Percentiles rank a stretch among this genome's conserved stretches.
phyloP scores from a whole-genome alignment of 2,888 invertebrate species.

The Drosophila diplacantha region DNA sequence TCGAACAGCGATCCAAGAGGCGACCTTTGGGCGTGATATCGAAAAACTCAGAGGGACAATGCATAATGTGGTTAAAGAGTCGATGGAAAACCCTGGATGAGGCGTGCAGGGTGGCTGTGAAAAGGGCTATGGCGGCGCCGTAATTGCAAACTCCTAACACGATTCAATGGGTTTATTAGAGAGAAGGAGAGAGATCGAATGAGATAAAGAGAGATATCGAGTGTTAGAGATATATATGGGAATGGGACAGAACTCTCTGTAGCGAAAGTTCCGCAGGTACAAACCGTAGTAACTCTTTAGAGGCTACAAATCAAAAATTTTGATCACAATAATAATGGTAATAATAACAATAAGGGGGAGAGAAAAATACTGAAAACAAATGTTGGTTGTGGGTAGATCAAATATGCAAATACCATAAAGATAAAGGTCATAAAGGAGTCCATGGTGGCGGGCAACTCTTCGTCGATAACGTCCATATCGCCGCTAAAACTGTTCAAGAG shows the following conservation, averaged over 20 bases:
- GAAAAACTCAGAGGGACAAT: slow-evolving; percentile 81
- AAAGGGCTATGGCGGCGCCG: slow-evolving; percentile 74
- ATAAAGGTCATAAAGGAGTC: slow-evolving; percentile 78
- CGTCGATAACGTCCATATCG: slow-evolving; percentile 83
- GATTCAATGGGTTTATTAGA: slow-evolving; percentile 14
- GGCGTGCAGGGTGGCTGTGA: slow-evolving; percentile 72
- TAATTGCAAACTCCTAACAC: slow-evolving; percentile 72
- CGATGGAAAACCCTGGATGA: slow-evolving; percentile 69
- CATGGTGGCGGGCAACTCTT: slow-evolving; percentile 80
- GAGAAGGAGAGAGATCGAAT: slow-evolving; percentile 18
- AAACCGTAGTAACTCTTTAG: slow-evolving; percentile 55
- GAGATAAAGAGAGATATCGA: slow-evolving; percentile 14
- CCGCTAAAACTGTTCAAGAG: slow-evolving; percentile 84
- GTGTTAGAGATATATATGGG: slow-evolving; percentile 21
- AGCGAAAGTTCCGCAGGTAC: slow-evolving; percentile 43
- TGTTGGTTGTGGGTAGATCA: slow-evolving; percentile 2
- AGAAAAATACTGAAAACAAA: slow-evolving; percentile 12
- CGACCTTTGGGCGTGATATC: slow-evolving; percentile 83
- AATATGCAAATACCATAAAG: slow-evolving; percentile 75
- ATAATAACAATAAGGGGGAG: not conserved
- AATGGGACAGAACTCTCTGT: slow-evolving; percentile 10
- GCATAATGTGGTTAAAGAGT: slow-evolving; percentile 79
- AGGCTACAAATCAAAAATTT: slow-evolving; percentile 42
- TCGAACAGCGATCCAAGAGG: slow-evolving; percentile 82
- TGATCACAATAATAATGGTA: slow-evolving; percentile 21